phyloP scores from a whole-genome alignment of 1,140 invertebrate species.

The Zaprionus kolodkinae region DNA sequence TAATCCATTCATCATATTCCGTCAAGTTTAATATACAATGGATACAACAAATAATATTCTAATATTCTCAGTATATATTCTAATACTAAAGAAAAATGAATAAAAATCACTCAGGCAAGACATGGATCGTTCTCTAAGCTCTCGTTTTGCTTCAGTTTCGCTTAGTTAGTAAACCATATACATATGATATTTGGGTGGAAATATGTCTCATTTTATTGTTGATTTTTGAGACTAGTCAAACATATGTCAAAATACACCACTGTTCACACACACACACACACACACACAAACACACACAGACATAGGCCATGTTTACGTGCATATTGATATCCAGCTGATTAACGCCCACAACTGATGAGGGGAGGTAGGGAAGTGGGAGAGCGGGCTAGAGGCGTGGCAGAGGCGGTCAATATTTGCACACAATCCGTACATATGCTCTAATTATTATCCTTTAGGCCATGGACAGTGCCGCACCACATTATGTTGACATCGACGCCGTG shows the following conservation, averaged over 20 bases:
- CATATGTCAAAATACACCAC: constrained; percentile 23
- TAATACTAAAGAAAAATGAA: too few relatives aligned
- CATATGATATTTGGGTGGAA: neutral
- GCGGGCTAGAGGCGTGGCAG: neutral
- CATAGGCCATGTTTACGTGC: constrained; percentile 49
- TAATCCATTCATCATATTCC: too few relatives aligned
- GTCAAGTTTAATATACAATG: too few relatives aligned
- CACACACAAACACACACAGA: too few relatives aligned
- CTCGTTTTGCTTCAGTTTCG: neutral
- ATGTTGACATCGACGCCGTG: constrained; percentile 59
- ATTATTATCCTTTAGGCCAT: constrained; percentile 73
- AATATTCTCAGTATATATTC: too few relatives aligned
- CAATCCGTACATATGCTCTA: constrained; percentile 82
- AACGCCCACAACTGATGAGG: constrained; percentile 53
- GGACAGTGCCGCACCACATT: constrained; percentile 45
- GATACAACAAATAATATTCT: too few relatives aligned
- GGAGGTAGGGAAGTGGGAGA: too few relatives aligned
- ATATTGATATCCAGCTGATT: constrained; percentile 71
- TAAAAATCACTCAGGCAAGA: neutral
- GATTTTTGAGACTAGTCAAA: constrained; percentile 12
- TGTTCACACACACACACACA: neutral
- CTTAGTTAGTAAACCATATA: neutral
- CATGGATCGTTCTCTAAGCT: neutral
- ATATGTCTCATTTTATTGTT: neutral
- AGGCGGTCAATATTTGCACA: constrained; percentile 74